These are phyloP conservation scores for Cariama cristata DNA, from an alignment of 2,113 vertebrate species.

Conservation along the genomic window DNA sequence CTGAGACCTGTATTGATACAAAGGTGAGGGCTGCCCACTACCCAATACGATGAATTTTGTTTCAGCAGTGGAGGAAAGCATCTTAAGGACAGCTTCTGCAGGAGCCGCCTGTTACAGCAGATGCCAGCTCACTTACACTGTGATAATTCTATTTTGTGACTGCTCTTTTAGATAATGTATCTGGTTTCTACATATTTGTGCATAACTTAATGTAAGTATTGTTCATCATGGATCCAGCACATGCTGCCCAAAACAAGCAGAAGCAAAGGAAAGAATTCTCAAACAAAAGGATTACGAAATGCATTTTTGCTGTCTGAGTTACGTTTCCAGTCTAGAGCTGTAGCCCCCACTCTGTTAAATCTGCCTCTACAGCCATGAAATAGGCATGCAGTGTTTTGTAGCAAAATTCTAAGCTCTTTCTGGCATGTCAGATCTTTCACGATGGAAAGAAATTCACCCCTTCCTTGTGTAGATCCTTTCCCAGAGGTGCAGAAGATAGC, in stretches of 20 bases:
- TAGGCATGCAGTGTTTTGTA: neutral
- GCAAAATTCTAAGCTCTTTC: neutral
- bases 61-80: neutral
- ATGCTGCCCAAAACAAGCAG: neutral
- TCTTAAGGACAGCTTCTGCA: neutral
- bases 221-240: neutral
- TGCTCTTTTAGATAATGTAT: neutral
- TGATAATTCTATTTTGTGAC: neutral
- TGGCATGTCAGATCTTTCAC: neutral
- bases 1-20: neutral
- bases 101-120: neutral
- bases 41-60: neutral
- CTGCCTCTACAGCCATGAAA: neutral
- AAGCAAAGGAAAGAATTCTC: neutral
- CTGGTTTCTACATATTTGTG: neutral
- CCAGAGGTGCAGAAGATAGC: neutral
- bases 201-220: neutral
- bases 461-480: neutral
- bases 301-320: neutral
- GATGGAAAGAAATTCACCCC: neutral
- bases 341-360: neutral
- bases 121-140: neutral
- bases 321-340: neutral
- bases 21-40: neutral
- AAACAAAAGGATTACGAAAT: slow-evolving; percentile 7